Conservation (phyloP, 2,797 vertebrate species). For the Cirrhinus molitorella region DNA sequence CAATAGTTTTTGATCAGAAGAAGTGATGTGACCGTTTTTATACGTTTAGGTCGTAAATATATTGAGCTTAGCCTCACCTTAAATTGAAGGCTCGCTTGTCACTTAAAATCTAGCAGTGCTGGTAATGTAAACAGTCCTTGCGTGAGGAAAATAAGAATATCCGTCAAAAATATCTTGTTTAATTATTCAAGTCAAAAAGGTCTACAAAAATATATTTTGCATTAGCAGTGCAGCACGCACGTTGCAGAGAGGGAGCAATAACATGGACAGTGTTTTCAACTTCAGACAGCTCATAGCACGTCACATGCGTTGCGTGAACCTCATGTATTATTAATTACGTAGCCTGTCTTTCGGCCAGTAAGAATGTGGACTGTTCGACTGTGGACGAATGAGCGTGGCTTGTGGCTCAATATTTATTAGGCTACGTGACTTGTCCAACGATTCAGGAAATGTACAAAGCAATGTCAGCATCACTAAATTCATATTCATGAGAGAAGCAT, state of each 20-base stretch:
- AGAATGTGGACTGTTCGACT: neutral
- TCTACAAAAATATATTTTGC: neutral
- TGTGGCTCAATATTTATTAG: slow-evolving; percentile 2
- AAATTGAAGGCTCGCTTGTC: slow-evolving; percentile 46
- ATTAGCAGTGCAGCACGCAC: slow-evolving; percentile 47
- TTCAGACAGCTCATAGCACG: slow-evolving; percentile 69
- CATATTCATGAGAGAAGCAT: slow-evolving; percentile 7
- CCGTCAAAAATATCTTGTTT: neutral
- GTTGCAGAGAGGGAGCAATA: slow-evolving; percentile 67
- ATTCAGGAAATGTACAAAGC: neutral
- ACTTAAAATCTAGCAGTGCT: slow-evolving; percentile 34
- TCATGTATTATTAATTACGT: slow-evolving; percentile 38
- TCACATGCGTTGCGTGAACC: slow-evolving; percentile 73
- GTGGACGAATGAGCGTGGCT: neutral
- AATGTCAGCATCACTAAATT: neutral
- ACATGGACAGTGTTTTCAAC: slow-evolving; percentile 86
- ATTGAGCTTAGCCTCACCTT: slow-evolving; percentile 42
- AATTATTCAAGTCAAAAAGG: slow-evolving; percentile 5
- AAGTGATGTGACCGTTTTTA: neutral
- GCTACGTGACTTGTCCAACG: neutral
- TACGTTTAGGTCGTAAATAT: neutral
- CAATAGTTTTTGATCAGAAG: neutral
- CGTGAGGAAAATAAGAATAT: neutral
- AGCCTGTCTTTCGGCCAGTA: neutral
- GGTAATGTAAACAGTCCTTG: slow-evolving; percentile 18